These are phyloP conservation scores for Microtus montanus DNA, from an alignment of 2,113 vertebrate species.

Conservation along the genomic window DNA sequence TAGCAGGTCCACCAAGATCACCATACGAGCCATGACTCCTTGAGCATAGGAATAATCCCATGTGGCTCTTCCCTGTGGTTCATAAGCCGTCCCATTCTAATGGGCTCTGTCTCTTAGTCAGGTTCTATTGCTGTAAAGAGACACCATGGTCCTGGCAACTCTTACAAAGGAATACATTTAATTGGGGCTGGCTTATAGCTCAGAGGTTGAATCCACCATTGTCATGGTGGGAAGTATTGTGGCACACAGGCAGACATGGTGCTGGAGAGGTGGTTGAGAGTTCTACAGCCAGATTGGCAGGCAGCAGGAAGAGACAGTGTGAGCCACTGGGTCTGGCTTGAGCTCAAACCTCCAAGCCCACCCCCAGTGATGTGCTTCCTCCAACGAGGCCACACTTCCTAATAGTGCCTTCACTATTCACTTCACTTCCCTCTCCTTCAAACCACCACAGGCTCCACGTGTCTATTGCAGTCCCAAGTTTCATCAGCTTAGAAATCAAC, in stretches of 20 bases:
- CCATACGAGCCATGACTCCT: constrained; percentile 93
- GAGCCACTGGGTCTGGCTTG: neutral
- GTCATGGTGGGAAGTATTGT: neutral
- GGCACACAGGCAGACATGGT: neutral
- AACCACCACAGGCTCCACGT: neutral
- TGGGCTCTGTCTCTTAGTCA: constrained; percentile 64
- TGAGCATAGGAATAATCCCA: constrained; percentile 89
- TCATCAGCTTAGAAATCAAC: constrained; percentile 71
- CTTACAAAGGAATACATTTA: neutral
- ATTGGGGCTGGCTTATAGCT: neutral
- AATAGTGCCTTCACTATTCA: neutral
- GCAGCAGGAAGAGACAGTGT: neutral
- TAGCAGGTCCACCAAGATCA: constrained; percentile 94
- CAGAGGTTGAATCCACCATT: neutral
- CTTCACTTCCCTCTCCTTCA: neutral
- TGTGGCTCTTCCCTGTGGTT: constrained; percentile 91
- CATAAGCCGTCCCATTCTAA: constrained; percentile 76
- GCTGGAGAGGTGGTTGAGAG: no score
- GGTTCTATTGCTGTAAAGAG: neutral
- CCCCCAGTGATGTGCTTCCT: neutral
- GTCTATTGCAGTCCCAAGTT: constrained; percentile 77
- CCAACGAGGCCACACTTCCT: neutral
- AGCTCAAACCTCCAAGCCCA: neutral
- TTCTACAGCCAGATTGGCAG: neutral
- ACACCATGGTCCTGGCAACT: neutral